Conservation (phyloP, 2,113 vertebrate genomes). For the Acrocephalus arundinaceus region DNA sequence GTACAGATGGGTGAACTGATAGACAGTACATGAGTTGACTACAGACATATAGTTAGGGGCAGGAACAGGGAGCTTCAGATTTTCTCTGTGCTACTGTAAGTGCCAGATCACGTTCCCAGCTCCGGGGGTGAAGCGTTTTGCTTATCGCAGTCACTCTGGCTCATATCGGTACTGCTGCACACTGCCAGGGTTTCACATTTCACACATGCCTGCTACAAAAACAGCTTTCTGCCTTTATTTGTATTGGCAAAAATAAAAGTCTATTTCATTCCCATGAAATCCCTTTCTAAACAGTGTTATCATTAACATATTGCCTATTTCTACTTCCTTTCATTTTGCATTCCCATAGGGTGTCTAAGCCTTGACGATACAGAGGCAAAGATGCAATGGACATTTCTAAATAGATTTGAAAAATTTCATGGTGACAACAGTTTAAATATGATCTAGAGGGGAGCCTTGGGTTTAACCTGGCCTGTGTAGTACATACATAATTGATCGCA, state of each 20-base stretch:
- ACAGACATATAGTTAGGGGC: neutral
- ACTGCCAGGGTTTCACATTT: conserved; percentile 2
- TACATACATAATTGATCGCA: neutral
- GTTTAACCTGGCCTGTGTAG: neutral
- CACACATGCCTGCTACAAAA: neutral
- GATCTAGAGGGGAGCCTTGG: neutral
- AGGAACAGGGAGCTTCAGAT: neutral
- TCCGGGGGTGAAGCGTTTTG: neutral
- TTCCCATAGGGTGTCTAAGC: neutral
- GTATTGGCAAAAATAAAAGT: neutral
- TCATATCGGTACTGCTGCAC: neutral
- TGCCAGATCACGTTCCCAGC: neutral
- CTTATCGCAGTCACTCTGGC: neutral
- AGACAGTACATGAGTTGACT: neutral
- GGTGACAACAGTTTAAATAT: neutral
- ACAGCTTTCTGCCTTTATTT: conserved; percentile 36
- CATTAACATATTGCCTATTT: neutral
- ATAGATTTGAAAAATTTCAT: neutral
- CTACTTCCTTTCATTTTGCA: neutral
- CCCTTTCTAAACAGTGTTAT: neutral
- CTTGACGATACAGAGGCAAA: neutral
- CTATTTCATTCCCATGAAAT: neutral
- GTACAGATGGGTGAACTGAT: neutral
- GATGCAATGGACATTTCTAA: fast-evolving
- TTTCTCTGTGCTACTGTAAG: neutral